Conservation (phyloP, 2,113 vertebrate genomes). For the Peromyscus leucopus region DNA sequence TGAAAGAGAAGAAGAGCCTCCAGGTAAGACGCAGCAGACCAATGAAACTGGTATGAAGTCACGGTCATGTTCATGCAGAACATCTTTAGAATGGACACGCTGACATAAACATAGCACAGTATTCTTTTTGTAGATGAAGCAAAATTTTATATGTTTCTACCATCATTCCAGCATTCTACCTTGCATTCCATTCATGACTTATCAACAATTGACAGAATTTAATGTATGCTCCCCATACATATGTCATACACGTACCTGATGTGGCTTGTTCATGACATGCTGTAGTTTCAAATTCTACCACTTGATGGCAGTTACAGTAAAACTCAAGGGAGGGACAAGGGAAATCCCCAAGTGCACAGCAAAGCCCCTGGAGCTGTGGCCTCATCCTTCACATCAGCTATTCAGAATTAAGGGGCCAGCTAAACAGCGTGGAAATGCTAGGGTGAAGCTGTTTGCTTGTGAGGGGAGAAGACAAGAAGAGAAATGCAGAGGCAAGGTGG, state of each 20-base stretch:
- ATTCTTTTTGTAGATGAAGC: background rate
- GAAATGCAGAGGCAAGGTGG: background rate
- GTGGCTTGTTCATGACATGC: background rate
- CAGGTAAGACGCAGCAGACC: background rate
- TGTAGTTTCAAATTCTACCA: conserved; percentile 75
- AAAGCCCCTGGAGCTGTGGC: background rate
- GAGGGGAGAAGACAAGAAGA: background rate
- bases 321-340: conserved; percentile 16
- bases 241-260: background rate
- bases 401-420: background rate
- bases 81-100: background rate
- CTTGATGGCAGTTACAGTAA: conserved; percentile 72
- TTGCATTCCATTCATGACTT: background rate
- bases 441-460: background rate
- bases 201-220: background rate
- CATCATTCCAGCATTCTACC: background rate
- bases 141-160: background rate
- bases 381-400: background rate
- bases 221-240: background rate
- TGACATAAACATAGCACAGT: background rate
- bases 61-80: background rate
- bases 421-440: background rate
- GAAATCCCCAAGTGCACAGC: background rate
- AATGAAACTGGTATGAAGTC: conserved; percentile 1
- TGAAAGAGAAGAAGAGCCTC: background rate